Base-by-base conservation (phyloP, 2,888 invertebrate genomes). In the Cheilosia scutellata region DNA sequence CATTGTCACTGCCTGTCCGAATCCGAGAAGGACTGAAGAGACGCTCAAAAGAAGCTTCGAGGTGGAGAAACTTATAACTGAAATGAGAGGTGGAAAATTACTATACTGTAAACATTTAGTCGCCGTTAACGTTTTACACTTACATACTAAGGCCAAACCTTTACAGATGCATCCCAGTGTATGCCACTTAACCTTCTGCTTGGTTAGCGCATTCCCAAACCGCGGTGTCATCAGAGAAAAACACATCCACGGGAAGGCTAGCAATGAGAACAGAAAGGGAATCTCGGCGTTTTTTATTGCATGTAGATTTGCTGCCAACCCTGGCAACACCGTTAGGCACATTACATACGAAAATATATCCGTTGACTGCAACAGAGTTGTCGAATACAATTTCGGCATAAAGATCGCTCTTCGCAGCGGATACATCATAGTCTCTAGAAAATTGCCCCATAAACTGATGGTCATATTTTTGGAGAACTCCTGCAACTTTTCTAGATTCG, bases 231-330 rank as follows among this genome's bases (percentile, higher is more conserved):
- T 92, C 88, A 92, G 87, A 0, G 92, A 91, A 80, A 92, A 92
- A 87, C 92, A 92, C 92, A 92, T 92, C 92, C 92, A 92, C 0
- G 92, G 92, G 76, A 92, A 92, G n/a, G 92, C 92, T n/a, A 92
- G 87, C 68, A 92, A 84, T 0, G 92, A 92, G 84, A 91, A 92
- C 13, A 92, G 88, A 75, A 92, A 92, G 7, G 92, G 92, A 63
- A 92, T 92, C 84, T 92, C 92, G 1, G 92, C 92, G 75, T 91
- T 91, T 71, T 92, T 92, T n/a, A 92, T 88, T 1, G 91, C 90
- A 88, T 92, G 92, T 53, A 92, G 90, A 49, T 90, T 90, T 0
- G 91, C 90, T 0, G 92, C 92, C 76, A 92, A 70, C 0, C 91
- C 91, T 0, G 92, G 92, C 27, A 92, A 77, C n/a, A 92, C 92